Conservation (phyloP, 2,113 vertebrate species). For the Glaucidium brasilianum region DNA sequence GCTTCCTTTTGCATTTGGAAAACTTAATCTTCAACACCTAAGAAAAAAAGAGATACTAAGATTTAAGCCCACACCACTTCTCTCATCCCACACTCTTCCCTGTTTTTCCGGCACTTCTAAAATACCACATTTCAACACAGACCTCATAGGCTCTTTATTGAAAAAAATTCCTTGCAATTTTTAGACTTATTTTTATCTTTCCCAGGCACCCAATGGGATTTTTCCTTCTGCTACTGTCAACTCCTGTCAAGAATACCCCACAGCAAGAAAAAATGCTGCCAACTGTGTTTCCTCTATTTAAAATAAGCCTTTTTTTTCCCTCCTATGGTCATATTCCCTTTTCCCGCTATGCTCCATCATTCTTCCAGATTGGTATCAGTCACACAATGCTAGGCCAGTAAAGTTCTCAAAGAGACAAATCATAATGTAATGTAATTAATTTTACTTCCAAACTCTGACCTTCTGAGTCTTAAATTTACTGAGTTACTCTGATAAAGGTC, state of each 20-base stretch:
- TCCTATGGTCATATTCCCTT: background rate
- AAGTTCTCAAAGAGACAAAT: background rate
- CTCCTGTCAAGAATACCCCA: background rate
- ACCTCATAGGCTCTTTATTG: background rate
- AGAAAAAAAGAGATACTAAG: constrained; percentile 19
- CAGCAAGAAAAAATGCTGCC: background rate
- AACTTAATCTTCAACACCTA: background rate
- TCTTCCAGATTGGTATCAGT: background rate
- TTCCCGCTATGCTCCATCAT: background rate
- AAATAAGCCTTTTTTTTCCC: background rate
- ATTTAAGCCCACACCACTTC: constrained; percentile 33
- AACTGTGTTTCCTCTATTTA: background rate
- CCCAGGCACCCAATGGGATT: background rate
- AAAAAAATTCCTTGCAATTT: background rate
- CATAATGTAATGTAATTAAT: background rate
- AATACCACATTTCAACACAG: constrained; percentile 27
- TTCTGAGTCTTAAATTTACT: background rate
- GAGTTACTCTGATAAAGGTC: background rate
- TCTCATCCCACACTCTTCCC: constrained; percentile 32
- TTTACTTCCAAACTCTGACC: background rate
- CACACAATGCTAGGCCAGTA: background rate
- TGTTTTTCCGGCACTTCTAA: background rate
- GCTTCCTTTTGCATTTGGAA: background rate
- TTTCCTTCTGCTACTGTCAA: background rate
- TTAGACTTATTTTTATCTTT: background rate